Conservation (phyloP, 2,113 vertebrate species). For the Galeopterus variegatus region DNA sequence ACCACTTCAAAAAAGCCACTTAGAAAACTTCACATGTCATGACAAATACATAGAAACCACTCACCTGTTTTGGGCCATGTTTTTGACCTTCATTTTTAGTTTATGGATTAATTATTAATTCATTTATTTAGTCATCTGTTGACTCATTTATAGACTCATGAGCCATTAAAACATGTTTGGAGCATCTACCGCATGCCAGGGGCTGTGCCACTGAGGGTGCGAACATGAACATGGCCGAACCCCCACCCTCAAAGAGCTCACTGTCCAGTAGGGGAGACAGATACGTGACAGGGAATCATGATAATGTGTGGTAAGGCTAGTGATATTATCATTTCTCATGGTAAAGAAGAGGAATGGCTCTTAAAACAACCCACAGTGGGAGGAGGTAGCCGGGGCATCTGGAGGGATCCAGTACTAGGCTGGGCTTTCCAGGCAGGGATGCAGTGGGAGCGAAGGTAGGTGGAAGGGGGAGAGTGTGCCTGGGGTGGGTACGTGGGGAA, state of each 20-base stretch:
- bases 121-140: not conserved
- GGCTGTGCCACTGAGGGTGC: not conserved
- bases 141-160: not conserved
- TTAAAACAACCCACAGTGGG: not conserved
- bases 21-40: not conserved
- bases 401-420: not conserved
- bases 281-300: not conserved
- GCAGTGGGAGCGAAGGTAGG: not conserved
- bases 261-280: no score
- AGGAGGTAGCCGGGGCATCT: accelerated
- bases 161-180: not conserved
- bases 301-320: not conserved
- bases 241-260: not conserved
- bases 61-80: not conserved
- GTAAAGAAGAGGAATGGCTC: not conserved
- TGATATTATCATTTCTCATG: no score
- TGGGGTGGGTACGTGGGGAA: accelerated
- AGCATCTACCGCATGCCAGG: not conserved
- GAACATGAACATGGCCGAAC: not conserved
- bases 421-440: not conserved
- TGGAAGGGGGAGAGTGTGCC: accelerated
- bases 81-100: slow-evolving; percentile 22
- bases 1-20: not conserved
- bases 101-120: not conserved
- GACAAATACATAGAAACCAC: not conserved